Evolutionary conservation across 2,113 vertebrate species (phyloP).

Genomic region (Proterorhinus semilunaris): DNA sequence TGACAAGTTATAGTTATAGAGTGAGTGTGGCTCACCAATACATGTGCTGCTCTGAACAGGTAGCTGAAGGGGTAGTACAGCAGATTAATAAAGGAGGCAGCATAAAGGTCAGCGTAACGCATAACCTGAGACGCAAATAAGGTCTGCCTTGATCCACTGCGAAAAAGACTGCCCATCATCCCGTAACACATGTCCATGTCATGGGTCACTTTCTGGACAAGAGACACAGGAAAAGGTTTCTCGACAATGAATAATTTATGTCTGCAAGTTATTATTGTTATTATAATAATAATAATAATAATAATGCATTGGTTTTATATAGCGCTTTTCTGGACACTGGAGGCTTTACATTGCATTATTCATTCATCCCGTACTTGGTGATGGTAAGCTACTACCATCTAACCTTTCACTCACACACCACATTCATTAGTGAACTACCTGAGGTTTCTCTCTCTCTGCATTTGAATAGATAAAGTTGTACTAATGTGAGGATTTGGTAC

Average conservation of each 20-base stretch:
- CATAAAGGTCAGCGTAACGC: conserved; percentile 94
- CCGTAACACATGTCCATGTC: conserved; percentile 99
- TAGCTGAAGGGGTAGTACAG: conserved; percentile 97
- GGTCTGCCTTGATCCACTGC: conserved; percentile 92
- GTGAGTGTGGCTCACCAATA: conserved; percentile 80
- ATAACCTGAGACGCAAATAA: conserved; percentile 95
- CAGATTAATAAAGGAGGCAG: conserved; percentile 95
- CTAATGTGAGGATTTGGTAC: conserved; percentile 66
- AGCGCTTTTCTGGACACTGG: too few relatives aligned
- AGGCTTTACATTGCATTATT: too few relatives aligned
- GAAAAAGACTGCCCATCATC: conserved; percentile 96
- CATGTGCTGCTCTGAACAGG: conserved; percentile 92
- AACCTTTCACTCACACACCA: too few relatives aligned
- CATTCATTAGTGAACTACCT: too few relatives aligned
- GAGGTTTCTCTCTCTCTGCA: too few relatives aligned
- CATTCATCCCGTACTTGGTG: too few relatives aligned
- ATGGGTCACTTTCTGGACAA: conserved; percentile 90
- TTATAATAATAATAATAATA: too few relatives aligned
- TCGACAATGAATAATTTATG: too few relatives aligned
- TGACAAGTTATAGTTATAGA: background rate
- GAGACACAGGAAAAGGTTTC: background rate
- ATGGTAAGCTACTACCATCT: background rate
- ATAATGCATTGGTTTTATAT: too few relatives aligned
- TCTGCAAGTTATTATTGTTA: too few relatives aligned
- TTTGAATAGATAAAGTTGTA: background rate